Evolutionary conservation across 2,888 invertebrate species (phyloP).

Genomic region (Pyralis farinalis): DNA sequence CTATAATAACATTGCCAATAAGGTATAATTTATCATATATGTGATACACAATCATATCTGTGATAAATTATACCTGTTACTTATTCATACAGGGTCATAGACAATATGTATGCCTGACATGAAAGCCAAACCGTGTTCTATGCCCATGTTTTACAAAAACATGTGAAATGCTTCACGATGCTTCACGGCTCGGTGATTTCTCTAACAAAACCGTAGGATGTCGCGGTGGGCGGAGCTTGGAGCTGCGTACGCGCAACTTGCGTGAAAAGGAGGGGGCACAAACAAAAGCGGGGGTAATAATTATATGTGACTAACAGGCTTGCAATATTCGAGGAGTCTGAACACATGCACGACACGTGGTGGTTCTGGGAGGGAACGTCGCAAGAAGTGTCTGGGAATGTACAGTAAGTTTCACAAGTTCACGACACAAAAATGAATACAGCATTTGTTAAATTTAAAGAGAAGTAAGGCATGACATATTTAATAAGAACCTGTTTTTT

Average conservation of each 20-base stretch:
- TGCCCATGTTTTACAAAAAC: neutral
- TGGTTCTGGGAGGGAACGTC: too few relatives aligned
- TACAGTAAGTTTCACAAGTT: too few relatives aligned
- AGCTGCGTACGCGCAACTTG: conserved; percentile 40
- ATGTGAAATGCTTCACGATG: conserved; percentile 34
- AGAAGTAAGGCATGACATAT: too few relatives aligned
- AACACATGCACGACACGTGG: conserved; percentile 9
- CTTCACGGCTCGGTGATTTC: conserved; percentile 46
- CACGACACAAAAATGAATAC: too few relatives aligned
- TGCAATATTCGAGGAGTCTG: conserved; percentile 7
- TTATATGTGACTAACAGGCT: conserved; percentile 20
- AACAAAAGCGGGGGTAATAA: conserved; percentile 27
- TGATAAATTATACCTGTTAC: too few relatives aligned
- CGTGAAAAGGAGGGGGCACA: conserved; percentile 28
- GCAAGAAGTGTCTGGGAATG: too few relatives aligned
- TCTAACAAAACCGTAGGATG: conserved; percentile 60
- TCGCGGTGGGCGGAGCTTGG: conserved; percentile 51
- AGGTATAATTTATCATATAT: too few relatives aligned
- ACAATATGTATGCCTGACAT: neutral
- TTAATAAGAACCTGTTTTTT: too few relatives aligned
- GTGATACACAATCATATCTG: too few relatives aligned
- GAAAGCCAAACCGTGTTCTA: neutral
- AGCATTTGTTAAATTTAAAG: too few relatives aligned
- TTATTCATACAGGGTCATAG: too few relatives aligned
- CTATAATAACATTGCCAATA: too few relatives aligned